Conservation (phyloP, 2,888 invertebrate species). For the Byasa hedistus region DNA sequence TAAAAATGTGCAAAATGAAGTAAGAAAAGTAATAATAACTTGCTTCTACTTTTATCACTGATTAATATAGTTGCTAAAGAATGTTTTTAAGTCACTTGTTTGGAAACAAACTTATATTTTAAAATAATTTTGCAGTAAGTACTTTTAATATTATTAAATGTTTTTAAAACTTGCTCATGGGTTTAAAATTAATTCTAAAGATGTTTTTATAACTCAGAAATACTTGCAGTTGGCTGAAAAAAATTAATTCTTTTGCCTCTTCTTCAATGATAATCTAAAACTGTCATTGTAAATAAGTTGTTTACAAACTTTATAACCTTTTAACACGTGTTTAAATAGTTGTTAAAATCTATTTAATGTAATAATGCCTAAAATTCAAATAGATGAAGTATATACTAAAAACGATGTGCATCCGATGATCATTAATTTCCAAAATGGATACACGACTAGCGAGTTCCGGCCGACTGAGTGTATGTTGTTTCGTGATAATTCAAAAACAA, state of each 20-base stretch:
- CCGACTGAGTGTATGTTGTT: conserved; percentile 46
- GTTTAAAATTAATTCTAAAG: no score
- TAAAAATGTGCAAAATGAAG: no score
- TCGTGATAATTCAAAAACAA: conserved; percentile 41
- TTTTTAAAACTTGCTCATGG: no score
- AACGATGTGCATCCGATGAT: conserved; percentile 47
- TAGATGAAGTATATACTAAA: conserved; percentile 57
- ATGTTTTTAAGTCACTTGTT: no score
- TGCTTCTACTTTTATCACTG: no score
- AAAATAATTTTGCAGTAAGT: no score
- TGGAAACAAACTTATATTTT: no score
- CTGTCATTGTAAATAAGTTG: conserved; percentile 9
- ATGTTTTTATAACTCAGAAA: no score
- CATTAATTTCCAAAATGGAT: conserved; percentile 65
- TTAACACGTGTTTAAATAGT: conserved; percentile 15
- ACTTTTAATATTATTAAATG: no score
- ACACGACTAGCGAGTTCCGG: conserved; percentile 50
- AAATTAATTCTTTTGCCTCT: not conserved
- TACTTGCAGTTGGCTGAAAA: no score
- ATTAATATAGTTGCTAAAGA: no score
- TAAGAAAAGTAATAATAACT: no score
- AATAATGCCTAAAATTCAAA: conserved; percentile 54
- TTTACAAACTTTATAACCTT: conserved; percentile 25
- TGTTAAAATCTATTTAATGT: not conserved
- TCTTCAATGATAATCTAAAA: not conserved